phyloP scores from a whole-genome alignment of 35 echinoderm and acorn worm genomes.

The Chiridota heheva region DNA sequence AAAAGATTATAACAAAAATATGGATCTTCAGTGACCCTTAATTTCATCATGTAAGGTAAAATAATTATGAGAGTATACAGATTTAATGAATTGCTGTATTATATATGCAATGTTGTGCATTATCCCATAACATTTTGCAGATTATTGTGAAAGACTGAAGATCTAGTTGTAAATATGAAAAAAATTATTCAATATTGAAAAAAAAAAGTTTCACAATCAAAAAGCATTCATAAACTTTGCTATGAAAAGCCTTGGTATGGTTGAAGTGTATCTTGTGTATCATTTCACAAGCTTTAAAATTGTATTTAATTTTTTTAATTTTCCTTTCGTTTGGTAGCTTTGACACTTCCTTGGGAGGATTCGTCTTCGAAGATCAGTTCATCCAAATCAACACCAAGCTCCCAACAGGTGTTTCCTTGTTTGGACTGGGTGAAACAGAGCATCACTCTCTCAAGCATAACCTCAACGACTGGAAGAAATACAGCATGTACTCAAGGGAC shows the following conservation, averaged over 20 bases:
- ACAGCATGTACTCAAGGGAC: constrained; percentile 81
- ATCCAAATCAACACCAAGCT: constrained; percentile 74
- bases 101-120: too few relatives aligned
- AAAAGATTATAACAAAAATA: too few relatives aligned
- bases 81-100: too few relatives aligned
- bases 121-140: too few relatives aligned
- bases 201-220: background rate
- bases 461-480: constrained; percentile 70
- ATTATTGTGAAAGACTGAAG: background rate
- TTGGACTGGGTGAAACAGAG: constrained; percentile 85
- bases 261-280: background rate
- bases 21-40: too few relatives aligned
- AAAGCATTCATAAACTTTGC: background rate
- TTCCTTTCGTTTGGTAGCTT: constrained; percentile 32
- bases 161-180: background rate
- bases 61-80: too few relatives aligned
- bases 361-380: constrained; percentile 86
- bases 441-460: constrained; percentile 84
- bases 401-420: constrained; percentile 52
- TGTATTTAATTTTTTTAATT: background rate
- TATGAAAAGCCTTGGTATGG: background rate
- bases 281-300: background rate
- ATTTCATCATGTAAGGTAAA: too few relatives aligned
- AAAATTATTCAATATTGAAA: background rate
- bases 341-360: constrained; percentile 85